Base-by-base conservation (phyloP, 2,888 invertebrate species). In the Latrodectus hesperus region DNA sequence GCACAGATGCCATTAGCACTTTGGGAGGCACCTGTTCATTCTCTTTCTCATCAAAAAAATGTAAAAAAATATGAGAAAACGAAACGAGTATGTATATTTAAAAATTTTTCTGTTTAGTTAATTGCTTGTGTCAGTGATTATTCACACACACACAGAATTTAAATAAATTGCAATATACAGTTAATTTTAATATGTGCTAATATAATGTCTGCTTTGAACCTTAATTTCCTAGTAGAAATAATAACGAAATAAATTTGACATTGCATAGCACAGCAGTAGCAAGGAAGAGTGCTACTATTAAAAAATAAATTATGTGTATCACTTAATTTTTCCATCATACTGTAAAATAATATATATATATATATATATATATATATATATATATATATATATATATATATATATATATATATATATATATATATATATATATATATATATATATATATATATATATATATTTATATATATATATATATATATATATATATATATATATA, bases 1-100 rank as follows among this genome's bases (percentile, higher is more conserved):
- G 85, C 85, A 80, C 85, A 80, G 52, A 86, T 86, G 85, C 85
- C 85, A 86, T 86, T 86, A 86, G 85, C 85, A 86, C 52, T 86
- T 71, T 86, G 85, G 85, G 85, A 86, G 75, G 65, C 85, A 38
- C 80, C 80, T 86, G 80, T 86, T 49, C 80, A 80, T 68, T 65
- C 80, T 55, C 80, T 76, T 65, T 71, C 85, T 52, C 71, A 80
- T 80, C 51, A 71, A 11, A 38, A 80, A 60, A 86, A 76, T 86
- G 75, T 86, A 65, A 86, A 86, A 71, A 71, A 76, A 14, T 86
- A 86, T 86, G 85, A 86, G 55, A 86, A 86, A 74, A 22, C 71
- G 17, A 76, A 86, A 64, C 52, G 76, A 38, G 85, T 80, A 75
- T 80, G 85, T 80, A 49, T 22, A 17, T 17, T 16, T 60, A n/a